Evolutionary conservation across 2,113 vertebrate species (phyloP).

Genomic region (Dipodomys spectabilis): DNA sequence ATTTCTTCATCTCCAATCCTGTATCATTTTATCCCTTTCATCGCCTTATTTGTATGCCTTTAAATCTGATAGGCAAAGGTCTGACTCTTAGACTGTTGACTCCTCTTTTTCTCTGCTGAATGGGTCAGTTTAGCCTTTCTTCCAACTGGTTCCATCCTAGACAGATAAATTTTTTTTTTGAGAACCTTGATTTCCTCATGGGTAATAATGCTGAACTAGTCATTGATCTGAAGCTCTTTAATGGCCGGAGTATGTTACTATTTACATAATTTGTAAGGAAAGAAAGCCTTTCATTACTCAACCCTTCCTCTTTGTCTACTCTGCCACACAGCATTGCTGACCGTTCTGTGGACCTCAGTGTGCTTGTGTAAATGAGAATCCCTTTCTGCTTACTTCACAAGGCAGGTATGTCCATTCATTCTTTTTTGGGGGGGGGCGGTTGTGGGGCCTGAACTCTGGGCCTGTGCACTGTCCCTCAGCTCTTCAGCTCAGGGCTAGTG

Average conservation of each 20-base stretch:
- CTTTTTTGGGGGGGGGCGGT: no score
- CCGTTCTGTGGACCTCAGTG: background rate
- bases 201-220: background rate
- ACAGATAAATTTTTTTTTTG: background rate
- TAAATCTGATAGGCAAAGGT: background rate
- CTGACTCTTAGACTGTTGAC: background rate
- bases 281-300: background rate
- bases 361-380: conserved; percentile 6
- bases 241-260: background rate
- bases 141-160: background rate
- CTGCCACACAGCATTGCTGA: background rate
- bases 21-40: background rate
- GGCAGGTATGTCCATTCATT: background rate
- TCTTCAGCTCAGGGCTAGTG: no score
- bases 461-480: no score
- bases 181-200: conserved; percentile 39
- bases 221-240: background rate
- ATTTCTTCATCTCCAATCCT: background rate
- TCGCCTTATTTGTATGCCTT: background rate
- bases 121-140: background rate
- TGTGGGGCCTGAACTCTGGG: no score
- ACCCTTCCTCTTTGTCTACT: background rate
- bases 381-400: conserved; percentile 5
- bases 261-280: background rate
- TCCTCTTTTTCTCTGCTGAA: background rate